A percentile compares a stretch with the other conserved stretches of the same genome.
phyloP scores from a whole-genome alignment of 1,140 invertebrate genomes.

The Aphelenchoides fujianensis region DNA sequence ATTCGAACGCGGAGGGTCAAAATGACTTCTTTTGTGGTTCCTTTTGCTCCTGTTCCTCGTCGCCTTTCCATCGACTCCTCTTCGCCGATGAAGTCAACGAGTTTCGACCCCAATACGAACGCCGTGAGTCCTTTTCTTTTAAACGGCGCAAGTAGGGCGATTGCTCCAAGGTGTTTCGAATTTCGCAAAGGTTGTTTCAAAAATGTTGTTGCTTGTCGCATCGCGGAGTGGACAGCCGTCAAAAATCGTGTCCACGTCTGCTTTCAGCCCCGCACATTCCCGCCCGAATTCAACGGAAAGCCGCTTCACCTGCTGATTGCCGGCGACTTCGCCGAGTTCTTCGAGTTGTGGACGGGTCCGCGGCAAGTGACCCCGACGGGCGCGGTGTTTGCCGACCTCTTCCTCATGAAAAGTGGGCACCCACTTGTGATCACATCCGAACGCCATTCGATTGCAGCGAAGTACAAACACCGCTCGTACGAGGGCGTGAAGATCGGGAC shows the following conservation, averaged over 20 bases:
- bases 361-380: neutral
- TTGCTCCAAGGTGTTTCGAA: neutral
- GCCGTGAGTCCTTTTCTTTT: neutral
- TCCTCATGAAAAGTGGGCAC: conserved; percentile 7
- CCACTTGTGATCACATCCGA: neutral
- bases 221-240: neutral
- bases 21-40: no score
- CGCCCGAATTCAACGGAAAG: conserved; percentile 1
- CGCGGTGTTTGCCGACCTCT: neutral
- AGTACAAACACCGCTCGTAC: neutral
- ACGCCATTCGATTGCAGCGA: neutral
- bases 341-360: neutral
- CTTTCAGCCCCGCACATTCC: neutral
- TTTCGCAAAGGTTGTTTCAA: neutral
- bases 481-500: neutral
- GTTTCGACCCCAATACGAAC: neutral
- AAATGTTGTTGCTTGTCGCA: conserved; percentile 8
- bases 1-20: no score
- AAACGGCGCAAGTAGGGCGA: neutral
- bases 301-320: neutral
- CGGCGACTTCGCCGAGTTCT: conserved; percentile 1
- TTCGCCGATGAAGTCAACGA: neutral
- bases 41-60: neutral
- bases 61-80: no score
- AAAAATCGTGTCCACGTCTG: conserved; percentile 5